Percentiles rank a stretch among this genome's conserved stretches.
phyloP scores from a whole-genome alignment of 2,888 invertebrate species.

The Drosophila quinaria region DNA sequence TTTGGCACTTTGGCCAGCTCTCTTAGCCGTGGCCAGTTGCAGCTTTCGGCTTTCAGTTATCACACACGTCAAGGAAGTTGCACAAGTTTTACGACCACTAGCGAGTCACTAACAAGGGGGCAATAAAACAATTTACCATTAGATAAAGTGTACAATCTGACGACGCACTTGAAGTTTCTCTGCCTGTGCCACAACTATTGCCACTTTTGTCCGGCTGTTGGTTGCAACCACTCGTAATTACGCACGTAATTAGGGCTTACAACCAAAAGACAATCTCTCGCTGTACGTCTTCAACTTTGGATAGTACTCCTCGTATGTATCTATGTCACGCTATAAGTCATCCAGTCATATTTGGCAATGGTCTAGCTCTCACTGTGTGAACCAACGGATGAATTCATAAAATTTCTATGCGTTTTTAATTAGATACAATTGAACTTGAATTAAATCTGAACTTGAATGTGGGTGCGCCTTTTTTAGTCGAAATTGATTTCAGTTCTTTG shows the following conservation, averaged over 20 bases:
- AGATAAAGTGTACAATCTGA: slow-evolving; percentile 54
- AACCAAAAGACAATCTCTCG: slow-evolving; percentile 51
- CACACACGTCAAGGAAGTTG: slow-evolving; percentile 63
- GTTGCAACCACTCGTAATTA: slow-evolving; percentile 48
- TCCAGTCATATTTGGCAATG: slow-evolving; percentile 44
- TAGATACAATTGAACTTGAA: slow-evolving; percentile 55
- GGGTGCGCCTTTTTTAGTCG: slow-evolving; percentile 12
- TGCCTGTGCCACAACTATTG: slow-evolving; percentile 23
- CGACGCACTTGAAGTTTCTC: slow-evolving; percentile 60
- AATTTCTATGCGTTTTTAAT: slow-evolving; percentile 44
- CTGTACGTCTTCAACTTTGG: slow-evolving; percentile 33
- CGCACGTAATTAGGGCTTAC: slow-evolving; percentile 68
- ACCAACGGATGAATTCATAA: slow-evolving; percentile 15
- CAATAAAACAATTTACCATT: slow-evolving; percentile 65
- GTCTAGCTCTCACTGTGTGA: slow-evolving; percentile 47
- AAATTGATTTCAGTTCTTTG: slow-evolving; percentile 41
- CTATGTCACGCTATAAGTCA: slow-evolving; percentile 56
- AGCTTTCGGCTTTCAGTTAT: slow-evolving; percentile 21
- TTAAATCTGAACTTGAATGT: slow-evolving; percentile 44
- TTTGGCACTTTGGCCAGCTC: slow-evolving; percentile 28
- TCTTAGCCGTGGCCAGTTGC: slow-evolving; percentile 14
- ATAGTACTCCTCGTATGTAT: slow-evolving; percentile 12
- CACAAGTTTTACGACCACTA: slow-evolving; percentile 53
- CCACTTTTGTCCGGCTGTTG: slow-evolving; percentile 7
- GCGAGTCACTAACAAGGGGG: slow-evolving; percentile 28